These are phyloP conservation scores for Micromussa lordhowensis DNA, from an alignment of 92 coral and sea anemone species.

Conservation along the genomic window DNA sequence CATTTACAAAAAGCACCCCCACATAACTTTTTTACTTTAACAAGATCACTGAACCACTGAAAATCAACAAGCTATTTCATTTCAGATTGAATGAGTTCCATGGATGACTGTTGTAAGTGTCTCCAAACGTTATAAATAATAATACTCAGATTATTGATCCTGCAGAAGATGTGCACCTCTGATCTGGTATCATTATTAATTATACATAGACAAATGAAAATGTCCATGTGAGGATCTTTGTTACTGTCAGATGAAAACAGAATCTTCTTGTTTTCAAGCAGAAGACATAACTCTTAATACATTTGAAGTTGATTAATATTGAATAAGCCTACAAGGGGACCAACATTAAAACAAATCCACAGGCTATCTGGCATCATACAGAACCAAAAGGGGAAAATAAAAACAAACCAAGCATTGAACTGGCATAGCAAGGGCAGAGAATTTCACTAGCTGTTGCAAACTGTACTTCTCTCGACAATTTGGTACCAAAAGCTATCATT, in stretches of 20 bases:
- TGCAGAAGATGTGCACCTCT: neutral
- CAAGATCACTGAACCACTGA: neutral
- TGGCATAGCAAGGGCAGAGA: neutral
- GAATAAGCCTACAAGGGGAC: neutral
- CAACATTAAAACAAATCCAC: constrained; percentile 21
- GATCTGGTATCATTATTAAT: neutral
- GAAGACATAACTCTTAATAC: constrained; percentile 1
- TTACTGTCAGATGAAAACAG: neutral
- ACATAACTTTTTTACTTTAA: neutral
- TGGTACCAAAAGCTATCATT: neutral
- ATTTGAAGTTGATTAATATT: constrained; percentile 28
- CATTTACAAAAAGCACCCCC: neutral
- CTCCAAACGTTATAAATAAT: neutral
- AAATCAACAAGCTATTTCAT: neutral
- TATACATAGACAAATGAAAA: neutral
- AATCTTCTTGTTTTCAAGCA: neutral
- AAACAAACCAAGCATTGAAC: neutral
- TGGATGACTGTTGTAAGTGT: neutral
- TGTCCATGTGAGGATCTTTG: neutral
- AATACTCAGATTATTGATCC: neutral
- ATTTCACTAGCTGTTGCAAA: neutral
- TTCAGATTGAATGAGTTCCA: constrained; percentile 5
- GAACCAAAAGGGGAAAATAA: neutral
- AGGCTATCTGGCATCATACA: constrained; percentile 17
- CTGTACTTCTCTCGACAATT: neutral